Percentiles rank a stretch among this genome's conserved stretches.
phyloP scores from a whole-genome alignment of 1,140 invertebrate genomes.

The Littorina saxatilis region DNA sequence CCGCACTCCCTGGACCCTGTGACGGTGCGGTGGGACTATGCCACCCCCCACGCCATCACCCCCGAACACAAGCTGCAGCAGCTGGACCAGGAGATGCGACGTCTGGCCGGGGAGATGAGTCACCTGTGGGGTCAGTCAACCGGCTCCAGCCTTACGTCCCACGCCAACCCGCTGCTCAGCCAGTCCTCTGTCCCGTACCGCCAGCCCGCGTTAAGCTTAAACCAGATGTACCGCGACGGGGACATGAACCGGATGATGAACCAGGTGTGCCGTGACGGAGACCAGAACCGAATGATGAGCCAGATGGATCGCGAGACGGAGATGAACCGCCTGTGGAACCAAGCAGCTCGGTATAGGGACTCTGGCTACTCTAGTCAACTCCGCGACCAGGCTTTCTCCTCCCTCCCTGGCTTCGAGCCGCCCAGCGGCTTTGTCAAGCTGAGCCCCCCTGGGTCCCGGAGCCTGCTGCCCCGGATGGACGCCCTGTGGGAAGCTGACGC shows the following conservation, averaged over 20 bases:
- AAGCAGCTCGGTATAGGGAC: neutral
- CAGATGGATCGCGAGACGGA: neutral
- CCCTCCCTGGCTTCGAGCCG: neutral
- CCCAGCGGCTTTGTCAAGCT: neutral
- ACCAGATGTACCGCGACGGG: neutral
- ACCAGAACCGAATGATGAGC: neutral
- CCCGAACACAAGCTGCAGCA: constrained; percentile 37
- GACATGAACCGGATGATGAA: neutral
- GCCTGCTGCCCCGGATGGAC: neutral
- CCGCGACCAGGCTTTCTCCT: neutral
- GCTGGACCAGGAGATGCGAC: constrained; percentile 47
- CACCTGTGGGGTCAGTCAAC: constrained; percentile 28
- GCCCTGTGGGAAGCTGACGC: constrained; percentile 10
- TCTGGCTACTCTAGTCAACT: neutral
- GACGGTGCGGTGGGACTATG: neutral
- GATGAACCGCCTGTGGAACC: constrained; percentile 1
- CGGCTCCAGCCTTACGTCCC: too few relatives aligned
- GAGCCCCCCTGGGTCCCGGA: neutral
- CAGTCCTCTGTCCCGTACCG: too few relatives aligned
- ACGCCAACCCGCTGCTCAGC: too few relatives aligned
- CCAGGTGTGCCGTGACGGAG: neutral
- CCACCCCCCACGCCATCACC: constrained; percentile 24
- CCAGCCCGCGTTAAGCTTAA: neutral
- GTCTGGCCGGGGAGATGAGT: constrained; percentile 45
- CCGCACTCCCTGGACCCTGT: neutral